These are phyloP conservation scores for Polydesmus complanatus DNA, from an alignment of 2,888 invertebrate species.

Conservation along the genomic window DNA sequence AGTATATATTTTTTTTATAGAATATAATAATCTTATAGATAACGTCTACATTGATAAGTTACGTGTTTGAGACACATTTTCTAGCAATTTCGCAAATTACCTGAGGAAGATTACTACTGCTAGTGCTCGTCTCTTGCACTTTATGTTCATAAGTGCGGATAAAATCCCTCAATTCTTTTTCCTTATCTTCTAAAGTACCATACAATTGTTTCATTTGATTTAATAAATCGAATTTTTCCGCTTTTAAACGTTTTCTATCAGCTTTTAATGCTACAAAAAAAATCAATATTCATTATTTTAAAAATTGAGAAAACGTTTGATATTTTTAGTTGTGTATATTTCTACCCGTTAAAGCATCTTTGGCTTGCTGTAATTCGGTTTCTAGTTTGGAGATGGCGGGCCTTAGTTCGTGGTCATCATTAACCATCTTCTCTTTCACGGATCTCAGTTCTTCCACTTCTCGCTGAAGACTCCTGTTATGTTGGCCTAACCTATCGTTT, in stretches of 20 bases:
- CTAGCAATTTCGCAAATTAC: constrained; percentile 23
- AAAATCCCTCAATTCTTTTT: constrained; percentile 81
- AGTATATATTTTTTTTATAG: too few species aligned
- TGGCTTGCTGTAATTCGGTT: constrained; percentile 58
- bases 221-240: constrained; percentile 82
- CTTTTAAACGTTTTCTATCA: constrained; percentile 77
- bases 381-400: constrained; percentile 47
- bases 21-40: background rate
- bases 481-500: constrained; percentile 27
- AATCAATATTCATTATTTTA: background rate
- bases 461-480: constrained; percentile 28
- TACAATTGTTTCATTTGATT: constrained; percentile 92
- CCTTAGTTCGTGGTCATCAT: constrained; percentile 53
- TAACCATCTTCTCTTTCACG: constrained; percentile 63
- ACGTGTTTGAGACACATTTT: background rate
- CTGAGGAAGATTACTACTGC: constrained; percentile 49
- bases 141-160: constrained; percentile 86
- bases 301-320: background rate
- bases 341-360: constrained; percentile 54
- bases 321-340: too few species aligned
- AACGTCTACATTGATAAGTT: background rate
- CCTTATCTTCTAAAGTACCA: constrained; percentile 84
- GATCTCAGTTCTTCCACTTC: constrained; percentile 41
- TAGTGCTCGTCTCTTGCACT: constrained; percentile 47
- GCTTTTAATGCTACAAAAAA: constrained; percentile 53